A percentile compares a stretch with the other conserved stretches of the same genome.
These are phyloP conservation scores for Clarias laeviceps DNA, from an alignment of 2,797 vertebrate species.

Conservation along the genomic window DNA sequence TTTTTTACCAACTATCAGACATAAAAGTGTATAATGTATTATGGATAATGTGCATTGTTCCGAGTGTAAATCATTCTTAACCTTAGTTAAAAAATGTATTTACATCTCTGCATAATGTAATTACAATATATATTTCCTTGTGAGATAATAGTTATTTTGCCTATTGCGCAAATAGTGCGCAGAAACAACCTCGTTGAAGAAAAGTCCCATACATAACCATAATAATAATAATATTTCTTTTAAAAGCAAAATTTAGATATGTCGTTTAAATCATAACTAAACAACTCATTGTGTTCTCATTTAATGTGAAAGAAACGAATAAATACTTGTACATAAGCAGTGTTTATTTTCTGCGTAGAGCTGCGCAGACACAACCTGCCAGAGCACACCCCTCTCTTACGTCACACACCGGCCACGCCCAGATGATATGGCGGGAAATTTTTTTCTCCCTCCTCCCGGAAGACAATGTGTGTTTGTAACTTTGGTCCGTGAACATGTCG, in stretches of 20 bases:
- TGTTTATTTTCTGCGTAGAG: neutral
- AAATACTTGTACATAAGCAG: neutral
- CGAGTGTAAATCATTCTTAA: neutral
- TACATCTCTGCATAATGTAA: neutral
- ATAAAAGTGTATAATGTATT: neutral
- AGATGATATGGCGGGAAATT: constrained; percentile 50
- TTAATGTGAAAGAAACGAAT: too few species aligned
- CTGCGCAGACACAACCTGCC: constrained; percentile 1
- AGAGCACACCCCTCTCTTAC: neutral
- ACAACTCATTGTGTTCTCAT: too few species aligned
- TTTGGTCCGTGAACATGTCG: constrained; percentile 16
- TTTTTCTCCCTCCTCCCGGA: neutral
- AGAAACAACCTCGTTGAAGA: neutral
- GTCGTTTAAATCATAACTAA: too few species aligned
- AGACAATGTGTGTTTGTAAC: neutral
- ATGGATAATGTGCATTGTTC: neutral
- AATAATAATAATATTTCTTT: neutral
- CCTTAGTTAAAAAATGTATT: neutral
- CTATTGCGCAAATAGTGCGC: neutral
- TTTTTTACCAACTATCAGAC: neutral
- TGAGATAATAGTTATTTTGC: too few species aligned
- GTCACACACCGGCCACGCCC: neutral
- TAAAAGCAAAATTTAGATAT: neutral
- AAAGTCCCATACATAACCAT: too few species aligned
- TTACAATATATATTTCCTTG: neutral